Evolutionary conservation across 2,797 vertebrate genomes (phyloP).

Genomic region (Microchirus variegatus): DNA sequence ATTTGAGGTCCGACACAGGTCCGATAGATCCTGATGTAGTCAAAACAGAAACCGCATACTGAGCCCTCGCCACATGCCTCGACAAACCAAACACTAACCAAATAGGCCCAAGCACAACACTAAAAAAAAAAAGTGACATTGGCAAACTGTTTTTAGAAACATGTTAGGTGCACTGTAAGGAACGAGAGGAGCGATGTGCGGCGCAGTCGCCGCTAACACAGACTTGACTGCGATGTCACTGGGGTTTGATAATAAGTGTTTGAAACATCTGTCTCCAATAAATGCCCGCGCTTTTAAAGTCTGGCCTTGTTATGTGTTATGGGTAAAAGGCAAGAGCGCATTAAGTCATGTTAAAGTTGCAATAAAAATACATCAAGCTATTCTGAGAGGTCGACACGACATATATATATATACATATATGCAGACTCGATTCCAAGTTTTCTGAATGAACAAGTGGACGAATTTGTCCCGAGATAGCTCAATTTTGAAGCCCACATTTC

Average conservation of each 20-base stretch:
- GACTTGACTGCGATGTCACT: slow-evolving; percentile 60
- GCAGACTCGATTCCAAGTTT: slow-evolving; percentile 25
- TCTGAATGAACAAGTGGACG: slow-evolving; percentile 39
- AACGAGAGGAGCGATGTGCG: slow-evolving; percentile 58
- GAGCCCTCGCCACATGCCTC: slow-evolving; percentile 72
- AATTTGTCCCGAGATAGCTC: slow-evolving; percentile 26
- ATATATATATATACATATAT: slow-evolving; percentile 6
- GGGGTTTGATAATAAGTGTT: slow-evolving; percentile 63
- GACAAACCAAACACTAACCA: slow-evolving; percentile 78
- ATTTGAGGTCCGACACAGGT: slow-evolving; percentile 80
- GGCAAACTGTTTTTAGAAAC: slow-evolving; percentile 65
- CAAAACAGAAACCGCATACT: slow-evolving; percentile 80
- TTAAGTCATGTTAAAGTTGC: slow-evolving; percentile 69
- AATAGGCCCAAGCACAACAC: slow-evolving; percentile 67
- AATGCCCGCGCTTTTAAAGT: slow-evolving; percentile 62
- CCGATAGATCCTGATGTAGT: slow-evolving; percentile 74
- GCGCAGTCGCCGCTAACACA: slow-evolving; percentile 45
- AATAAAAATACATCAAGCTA: slow-evolving; percentile 63
- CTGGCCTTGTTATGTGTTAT: slow-evolving; percentile 64
- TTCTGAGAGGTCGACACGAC: slow-evolving; percentile 46
- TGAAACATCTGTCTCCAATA: slow-evolving; percentile 75
- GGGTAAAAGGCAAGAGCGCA: slow-evolving; percentile 57
- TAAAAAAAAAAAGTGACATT: slow-evolving; percentile 47
- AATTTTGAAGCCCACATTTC: slow-evolving; percentile 11
- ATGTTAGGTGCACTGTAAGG: slow-evolving; percentile 49